These are phyloP conservation scores for Leptarthrus brevirostris DNA, from an alignment of 2,888 invertebrate species.

Conservation along the genomic window DNA sequence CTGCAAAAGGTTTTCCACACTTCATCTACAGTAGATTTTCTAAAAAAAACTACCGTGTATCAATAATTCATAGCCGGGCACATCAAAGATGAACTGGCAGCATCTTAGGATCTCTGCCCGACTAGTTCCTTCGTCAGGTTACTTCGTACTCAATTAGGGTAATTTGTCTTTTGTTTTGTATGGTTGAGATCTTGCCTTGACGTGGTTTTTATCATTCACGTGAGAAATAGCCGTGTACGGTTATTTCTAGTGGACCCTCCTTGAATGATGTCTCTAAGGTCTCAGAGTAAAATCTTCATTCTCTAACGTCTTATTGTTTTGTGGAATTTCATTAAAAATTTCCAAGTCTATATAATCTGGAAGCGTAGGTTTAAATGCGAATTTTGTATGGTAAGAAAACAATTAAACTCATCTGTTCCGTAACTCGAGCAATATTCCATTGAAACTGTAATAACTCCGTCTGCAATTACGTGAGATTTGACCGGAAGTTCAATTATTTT, in stretches of 20 bases:
- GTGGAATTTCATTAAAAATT: conserved; percentile 13
- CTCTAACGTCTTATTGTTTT: conserved; percentile 23
- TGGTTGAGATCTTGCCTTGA: background rate
- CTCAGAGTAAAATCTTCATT: conserved; percentile 9
- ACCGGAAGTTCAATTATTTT: background rate
- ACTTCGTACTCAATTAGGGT: conserved; percentile 43
- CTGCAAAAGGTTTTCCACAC: conserved; percentile 16
- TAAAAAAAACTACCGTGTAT: conserved; percentile 23
- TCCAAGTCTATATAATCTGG: background rate
- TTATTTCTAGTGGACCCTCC: conserved; percentile 16
- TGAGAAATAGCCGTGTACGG: conserved; percentile 38
- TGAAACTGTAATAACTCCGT: background rate
- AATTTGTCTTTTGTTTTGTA: conserved; percentile 45
- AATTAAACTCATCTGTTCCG: conserved; percentile 6
- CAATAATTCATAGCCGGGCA: conserved; percentile 43
- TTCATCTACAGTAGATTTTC: conserved; percentile 6
- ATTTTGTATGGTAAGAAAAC: conserved; percentile 12
- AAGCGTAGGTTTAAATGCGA: conserved; percentile 12
- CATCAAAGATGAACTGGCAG: conserved; percentile 23
- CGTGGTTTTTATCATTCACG: background rate
- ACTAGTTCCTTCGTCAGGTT: conserved; percentile 19
- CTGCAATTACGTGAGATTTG: background rate
- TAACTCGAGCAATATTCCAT: conserved; percentile 1
- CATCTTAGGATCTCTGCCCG: background rate
- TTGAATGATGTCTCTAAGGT: conserved; percentile 15